Base-by-base conservation (phyloP, 2,888 invertebrate species). In the Camptogramma bilineatum region DNA sequence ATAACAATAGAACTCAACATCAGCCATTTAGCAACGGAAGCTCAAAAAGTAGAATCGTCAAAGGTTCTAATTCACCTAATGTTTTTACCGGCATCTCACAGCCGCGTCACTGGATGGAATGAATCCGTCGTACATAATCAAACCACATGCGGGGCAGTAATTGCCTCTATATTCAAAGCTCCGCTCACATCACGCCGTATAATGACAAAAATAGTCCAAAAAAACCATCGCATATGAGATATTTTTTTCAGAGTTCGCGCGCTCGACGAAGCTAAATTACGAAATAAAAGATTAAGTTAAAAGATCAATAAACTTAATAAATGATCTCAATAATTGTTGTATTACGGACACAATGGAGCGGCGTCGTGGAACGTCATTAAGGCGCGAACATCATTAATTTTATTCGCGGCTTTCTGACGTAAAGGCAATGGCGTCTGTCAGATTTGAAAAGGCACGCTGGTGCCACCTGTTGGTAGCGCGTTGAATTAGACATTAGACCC, bases 241-340 rank as follows among this genome's bases (percentile, higher is more conserved):
- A 80, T 90, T 92, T 92, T 88, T 92, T 92, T 84, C 81, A 82
- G 85, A 90, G 85, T 91, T 91, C 90, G 91, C 91, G 90, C 86
- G 87, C 89, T 89, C 86, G 87, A 85, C 83, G 83, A 75, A 92
- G 87, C 90, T 90, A 92, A 93, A 93, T 93, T 92, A 93, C 92
- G 90, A 93, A 92, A 93, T 92, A 93, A 93, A 93, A 93, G 93
- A 93, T 93, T 92, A 92, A 92, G 86, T 91, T 92, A 92, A 93
- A 92, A 92, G 92, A 93, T 92, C 93, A 93, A 93, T 93, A 93
- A 93, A 93, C 92, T 92, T 93, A 92, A 93, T 92, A 93, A 93
- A 93, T 93, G 92, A 92, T 93, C 93, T 93, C 90, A 93, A 92
- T 93, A 93, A 92, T 93, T 92, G 93, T 93, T 93, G 91, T 91